Base-by-base conservation (phyloP, 2,113 vertebrate genomes). In the Lophochroa leadbeateri region DNA sequence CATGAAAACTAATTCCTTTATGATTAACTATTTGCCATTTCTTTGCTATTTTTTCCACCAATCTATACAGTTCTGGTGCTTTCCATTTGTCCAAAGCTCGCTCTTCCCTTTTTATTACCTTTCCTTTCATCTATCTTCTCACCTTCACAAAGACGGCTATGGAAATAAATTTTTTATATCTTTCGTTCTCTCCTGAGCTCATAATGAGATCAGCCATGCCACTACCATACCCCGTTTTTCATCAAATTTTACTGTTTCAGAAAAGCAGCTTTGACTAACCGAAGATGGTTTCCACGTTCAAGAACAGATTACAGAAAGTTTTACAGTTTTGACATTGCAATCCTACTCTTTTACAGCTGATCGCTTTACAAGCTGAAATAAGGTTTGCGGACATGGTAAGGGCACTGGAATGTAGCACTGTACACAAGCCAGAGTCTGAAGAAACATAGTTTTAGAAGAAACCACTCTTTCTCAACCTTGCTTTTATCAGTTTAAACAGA, bases 161-260 rank as follows among this genome's bases (percentile, higher is more conserved):
- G 33, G 50, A 88, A 90, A 86, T 92, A 90, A 81, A 71, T 52
- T 77, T 92, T 94, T 93, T 88, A 92, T 90, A 84, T 27, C 64
- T 60, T 83, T 83, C 55, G 46, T 83, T 88, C 58, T 82, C 57
- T 91, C 70, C 65, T n/a, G 60, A 93, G 69, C 57, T 88, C 55
- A 52, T 82, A 93, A 93, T 77, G 77, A 88, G 52, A 92, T 75
- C 91, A 84, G 57, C 0, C 0, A 82, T 89, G 20, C 37, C 24
- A 86, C 63, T 49, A 37, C n/a, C 64, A 46, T 74, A 46, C 10
- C 29, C 20, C 0, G 0, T 55, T 88, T 94, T 93, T 88, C 53
- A 95, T 49, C 46, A 75, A 31, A 74, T 83, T 88, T 94, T 93
- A 94, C 47, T 64, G 55, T 60, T 86, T 86, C 76, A 86, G 76